Percentiles rank a stretch among this genome's conserved stretches.
Conservation (phyloP, 53 echinoderm and acorn worm species). For the Holothuria leucospilota region DNA sequence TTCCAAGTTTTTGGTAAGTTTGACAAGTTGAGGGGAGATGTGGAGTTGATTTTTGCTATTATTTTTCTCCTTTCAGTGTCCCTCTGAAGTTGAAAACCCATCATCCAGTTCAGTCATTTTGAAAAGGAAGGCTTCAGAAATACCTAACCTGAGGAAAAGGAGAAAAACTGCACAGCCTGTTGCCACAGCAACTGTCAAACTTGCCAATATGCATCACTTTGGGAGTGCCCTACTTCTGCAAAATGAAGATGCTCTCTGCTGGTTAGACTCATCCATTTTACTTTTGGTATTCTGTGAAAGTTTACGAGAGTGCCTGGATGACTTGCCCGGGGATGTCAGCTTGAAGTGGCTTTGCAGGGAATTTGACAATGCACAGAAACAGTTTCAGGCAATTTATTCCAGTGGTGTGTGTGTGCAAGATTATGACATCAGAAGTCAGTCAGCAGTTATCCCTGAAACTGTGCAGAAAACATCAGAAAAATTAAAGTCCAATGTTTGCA, state of each 20-base stretch:
- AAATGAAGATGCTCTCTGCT: conserved; percentile 84
- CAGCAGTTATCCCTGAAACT: too few relatives aligned
- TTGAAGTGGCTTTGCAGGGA: conserved; percentile 70
- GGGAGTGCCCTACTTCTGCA: conserved; percentile 58
- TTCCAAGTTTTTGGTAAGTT: too few relatives aligned
- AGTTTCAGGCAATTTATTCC: not conserved
- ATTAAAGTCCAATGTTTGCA: too few relatives aligned
- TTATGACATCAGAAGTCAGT: too few relatives aligned
- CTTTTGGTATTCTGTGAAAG: conserved; percentile 68
- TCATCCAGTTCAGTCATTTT: conserved; percentile 50
- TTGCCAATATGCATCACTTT: not conserved
- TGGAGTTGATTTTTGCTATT: too few relatives aligned
- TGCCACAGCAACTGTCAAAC: not conserved
- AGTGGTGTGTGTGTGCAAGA: too few relatives aligned
- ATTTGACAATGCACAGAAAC: conserved; percentile 74
- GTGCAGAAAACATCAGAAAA: too few relatives aligned
- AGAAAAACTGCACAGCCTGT: not conserved
- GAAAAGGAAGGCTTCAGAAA: conserved; percentile 65
- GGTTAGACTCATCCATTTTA: conserved; percentile 88
- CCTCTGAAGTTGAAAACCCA: not conserved
- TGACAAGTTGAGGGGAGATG: too few relatives aligned
- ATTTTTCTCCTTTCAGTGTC: conserved; percentile 47
- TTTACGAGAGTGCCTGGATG: conserved; percentile 68
- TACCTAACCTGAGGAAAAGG: conserved; percentile 57
- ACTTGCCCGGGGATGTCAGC: conserved; percentile 48